A percentile compares a stretch with the other conserved stretches of the same genome.
Evolutionary conservation across 2,113 vertebrate species (phyloP).

Genomic region (Otocyon megalotis): DNA sequence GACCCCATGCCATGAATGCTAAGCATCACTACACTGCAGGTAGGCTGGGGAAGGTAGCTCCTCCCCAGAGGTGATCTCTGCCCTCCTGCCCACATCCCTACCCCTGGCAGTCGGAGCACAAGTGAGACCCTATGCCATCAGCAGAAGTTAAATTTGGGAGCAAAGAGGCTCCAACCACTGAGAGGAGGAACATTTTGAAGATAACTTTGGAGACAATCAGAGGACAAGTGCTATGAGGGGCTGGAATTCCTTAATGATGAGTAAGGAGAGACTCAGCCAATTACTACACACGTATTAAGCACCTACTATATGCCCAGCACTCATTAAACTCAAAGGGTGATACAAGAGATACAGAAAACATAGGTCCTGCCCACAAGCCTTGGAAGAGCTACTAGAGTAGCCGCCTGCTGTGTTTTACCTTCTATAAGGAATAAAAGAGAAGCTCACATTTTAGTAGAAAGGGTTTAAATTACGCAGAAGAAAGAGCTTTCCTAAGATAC

Average conservation of each 20-base stretch:
- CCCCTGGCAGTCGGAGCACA: neutral
- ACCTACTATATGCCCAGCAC: neutral
- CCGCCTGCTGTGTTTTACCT: neutral
- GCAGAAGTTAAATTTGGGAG: neutral
- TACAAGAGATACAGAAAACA: neutral
- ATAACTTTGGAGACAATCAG: neutral
- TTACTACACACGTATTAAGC: neutral
- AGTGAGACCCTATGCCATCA: neutral
- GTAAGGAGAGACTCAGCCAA: neutral
- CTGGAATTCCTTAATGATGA: neutral
- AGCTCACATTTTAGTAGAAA: neutral
- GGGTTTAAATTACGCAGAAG: neutral
- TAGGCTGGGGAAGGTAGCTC: neutral
- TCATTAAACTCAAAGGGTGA: neutral
- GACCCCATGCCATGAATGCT: rapidly evolving
- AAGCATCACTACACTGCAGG: neutral
- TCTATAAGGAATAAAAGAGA: neutral
- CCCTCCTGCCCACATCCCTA: neutral
- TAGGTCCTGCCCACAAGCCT: neutral
- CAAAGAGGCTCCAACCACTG: neutral
- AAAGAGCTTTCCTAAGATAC: neutral
- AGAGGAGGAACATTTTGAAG: neutral
- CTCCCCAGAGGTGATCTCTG: neutral
- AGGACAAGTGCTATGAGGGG: neutral
- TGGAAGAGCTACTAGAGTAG: neutral